These are phyloP conservation scores for Pinna nobilis DNA, from an alignment of 1,140 invertebrate species.

Conservation along the genomic window DNA sequence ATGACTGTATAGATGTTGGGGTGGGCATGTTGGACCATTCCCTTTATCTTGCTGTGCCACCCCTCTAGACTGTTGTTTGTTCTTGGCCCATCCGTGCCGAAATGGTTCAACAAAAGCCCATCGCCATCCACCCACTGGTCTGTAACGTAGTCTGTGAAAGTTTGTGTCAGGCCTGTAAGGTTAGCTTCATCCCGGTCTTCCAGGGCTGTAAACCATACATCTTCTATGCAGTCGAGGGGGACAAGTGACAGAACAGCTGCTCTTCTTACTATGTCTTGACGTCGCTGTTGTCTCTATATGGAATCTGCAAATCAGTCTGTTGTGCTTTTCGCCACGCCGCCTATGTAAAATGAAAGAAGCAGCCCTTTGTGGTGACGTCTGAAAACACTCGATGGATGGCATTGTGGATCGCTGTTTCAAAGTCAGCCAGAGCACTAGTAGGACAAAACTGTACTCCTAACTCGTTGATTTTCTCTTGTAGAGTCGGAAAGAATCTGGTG, in stretches of 20 bases:
- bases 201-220: constrained; percentile 27
- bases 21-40: constrained; percentile 3
- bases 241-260: constrained; percentile 11
- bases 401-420: neutral
- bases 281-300: constrained; percentile 19
- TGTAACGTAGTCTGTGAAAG: constrained; percentile 17
- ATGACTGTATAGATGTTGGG: constrained; percentile 15
- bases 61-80: too few species aligned
- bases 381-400: neutral
- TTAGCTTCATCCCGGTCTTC: constrained; percentile 29
- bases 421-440: constrained; percentile 1
- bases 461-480: neutral
- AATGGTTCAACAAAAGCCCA: constrained; percentile 18
- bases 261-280: constrained; percentile 7
- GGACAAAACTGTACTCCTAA: neutral
- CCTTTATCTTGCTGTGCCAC: constrained; percentile 27
- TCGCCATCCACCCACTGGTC: constrained; percentile 34
- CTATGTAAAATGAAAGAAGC: constrained; percentile 4
- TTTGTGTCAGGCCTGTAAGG: neutral
- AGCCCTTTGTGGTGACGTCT: neutral
- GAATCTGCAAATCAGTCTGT: constrained; percentile 7
- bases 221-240: constrained; percentile 8
- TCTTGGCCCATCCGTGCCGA: constrained; percentile 9
- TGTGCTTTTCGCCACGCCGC: neutral
- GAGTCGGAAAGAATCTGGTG: neutral